Percentiles rank a stretch among this genome's conserved stretches.
Conservation (phyloP, 2,888 invertebrate species). For the Drosophila leonis region DNA sequence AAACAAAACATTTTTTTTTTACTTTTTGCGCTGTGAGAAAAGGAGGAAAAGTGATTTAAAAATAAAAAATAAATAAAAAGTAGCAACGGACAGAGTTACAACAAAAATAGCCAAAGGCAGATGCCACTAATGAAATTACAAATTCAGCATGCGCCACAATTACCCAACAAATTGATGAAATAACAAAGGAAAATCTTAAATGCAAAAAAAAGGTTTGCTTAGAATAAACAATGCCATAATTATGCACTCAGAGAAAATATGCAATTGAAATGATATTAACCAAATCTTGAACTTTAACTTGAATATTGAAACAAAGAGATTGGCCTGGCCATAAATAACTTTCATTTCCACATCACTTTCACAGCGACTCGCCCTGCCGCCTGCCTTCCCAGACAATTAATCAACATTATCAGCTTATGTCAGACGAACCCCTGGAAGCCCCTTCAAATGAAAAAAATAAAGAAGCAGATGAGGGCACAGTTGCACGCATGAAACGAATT, state of each 20-base stretch:
- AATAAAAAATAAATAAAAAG: constrained; percentile 9
- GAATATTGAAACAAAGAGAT: background rate
- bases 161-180: constrained; percentile 16
- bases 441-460: background rate
- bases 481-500: constrained; percentile 41
- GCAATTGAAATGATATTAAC: background rate
- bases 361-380: background rate
- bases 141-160: constrained; percentile 49
- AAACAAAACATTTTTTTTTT: constrained; percentile 12
- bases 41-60: constrained; percentile 7
- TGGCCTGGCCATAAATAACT: background rate
- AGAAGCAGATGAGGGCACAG: constrained; percentile 23
- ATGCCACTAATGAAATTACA: constrained; percentile 43
- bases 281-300: background rate
- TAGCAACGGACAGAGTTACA: constrained; percentile 6
- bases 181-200: background rate
- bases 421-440: constrained; percentile 40
- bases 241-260: constrained; percentile 11
- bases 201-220: background rate
- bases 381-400: constrained; percentile 49
- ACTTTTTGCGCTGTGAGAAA: constrained; percentile 6
- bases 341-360: constrained; percentile 8
- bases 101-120: constrained; percentile 27
- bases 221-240: constrained; percentile 7
- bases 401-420: constrained; percentile 76